A percentile compares a stretch with the other conserved stretches of the same genome.
Evolutionary conservation across 2,888 invertebrate genomes (phyloP).

Genomic region (Drosophila vallismaia): DNA sequence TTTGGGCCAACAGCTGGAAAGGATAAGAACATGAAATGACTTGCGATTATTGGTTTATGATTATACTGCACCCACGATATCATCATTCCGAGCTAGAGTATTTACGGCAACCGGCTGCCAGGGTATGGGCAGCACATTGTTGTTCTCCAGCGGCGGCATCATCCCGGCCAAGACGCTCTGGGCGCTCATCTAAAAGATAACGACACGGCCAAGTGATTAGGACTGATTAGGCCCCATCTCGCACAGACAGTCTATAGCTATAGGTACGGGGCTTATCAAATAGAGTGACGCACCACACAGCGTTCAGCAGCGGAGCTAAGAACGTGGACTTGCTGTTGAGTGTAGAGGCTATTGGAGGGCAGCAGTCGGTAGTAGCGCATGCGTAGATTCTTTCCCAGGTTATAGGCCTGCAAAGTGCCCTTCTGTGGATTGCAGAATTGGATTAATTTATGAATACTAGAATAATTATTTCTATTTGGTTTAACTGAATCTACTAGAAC

Average conservation of each 20-base stretch:
- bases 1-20: conserved; percentile 83
- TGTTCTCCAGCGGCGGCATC: conserved; percentile 83
- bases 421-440: conserved; percentile 84
- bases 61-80: conserved; percentile 86
- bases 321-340: conserved; percentile 86
- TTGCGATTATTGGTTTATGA: neutral
- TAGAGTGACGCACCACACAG: conserved; percentile 84
- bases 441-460: neutral
- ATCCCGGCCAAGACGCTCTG: conserved; percentile 90
- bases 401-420: conserved; percentile 90
- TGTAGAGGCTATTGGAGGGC: conserved; percentile 86
- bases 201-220: conserved; percentile 66
- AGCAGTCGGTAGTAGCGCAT: conserved; percentile 88
- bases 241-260: conserved; percentile 39
- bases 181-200: conserved; percentile 90
- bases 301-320: conserved; percentile 92
- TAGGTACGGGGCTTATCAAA: conserved; percentile 22
- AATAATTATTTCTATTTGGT: too few species aligned
- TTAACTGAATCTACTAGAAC: too few species aligned
- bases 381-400: conserved; percentile 89
- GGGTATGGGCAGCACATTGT: conserved; percentile 83
- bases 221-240: conserved; percentile 43
- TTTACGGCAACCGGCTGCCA: conserved; percentile 97
- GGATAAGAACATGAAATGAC: neutral
- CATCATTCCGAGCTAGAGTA: conserved; percentile 88